Percentiles rank a stretch among this genome's conserved stretches.
Conservation (phyloP, 2,113 vertebrate genomes). For the Lampris megalopsis region DNA sequence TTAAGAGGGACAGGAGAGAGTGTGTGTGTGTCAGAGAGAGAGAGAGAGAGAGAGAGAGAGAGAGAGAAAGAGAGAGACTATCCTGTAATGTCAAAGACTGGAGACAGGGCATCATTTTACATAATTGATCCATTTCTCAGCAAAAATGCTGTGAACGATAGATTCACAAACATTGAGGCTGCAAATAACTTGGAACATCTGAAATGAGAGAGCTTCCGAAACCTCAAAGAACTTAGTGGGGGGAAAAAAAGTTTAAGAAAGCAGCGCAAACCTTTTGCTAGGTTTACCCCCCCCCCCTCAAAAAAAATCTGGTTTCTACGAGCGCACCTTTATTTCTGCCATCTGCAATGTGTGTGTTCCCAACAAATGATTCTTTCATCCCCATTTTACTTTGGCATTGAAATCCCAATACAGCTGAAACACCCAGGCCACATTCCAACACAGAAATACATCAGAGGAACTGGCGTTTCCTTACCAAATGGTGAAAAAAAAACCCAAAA, state of each 20-base stretch:
- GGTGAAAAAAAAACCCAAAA: neutral
- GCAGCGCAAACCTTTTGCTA: neutral
- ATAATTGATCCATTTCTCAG: neutral
- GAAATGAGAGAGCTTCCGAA: neutral
- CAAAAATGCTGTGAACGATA: neutral
- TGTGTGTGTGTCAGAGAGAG: neutral
- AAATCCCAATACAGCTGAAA: slow-evolving; percentile 47
- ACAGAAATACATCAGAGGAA: neutral
- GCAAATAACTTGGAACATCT: slow-evolving; percentile 6
- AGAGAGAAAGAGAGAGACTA: neutral
- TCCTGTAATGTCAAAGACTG: neutral
- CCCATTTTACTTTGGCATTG: neutral
- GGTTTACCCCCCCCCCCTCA: neutral
- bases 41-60: neutral
- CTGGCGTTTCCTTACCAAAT: neutral
- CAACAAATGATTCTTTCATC: slow-evolving; percentile 22
- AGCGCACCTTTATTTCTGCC: neutral
- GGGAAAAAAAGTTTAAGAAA: slow-evolving; percentile 3
- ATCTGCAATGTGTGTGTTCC: slow-evolving; percentile 1
- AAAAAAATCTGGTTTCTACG: neutral
- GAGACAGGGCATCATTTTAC: too few relatives aligned
- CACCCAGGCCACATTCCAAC: neutral
- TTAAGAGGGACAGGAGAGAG: slow-evolving; percentile 15
- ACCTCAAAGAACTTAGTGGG: slow-evolving; percentile 20
- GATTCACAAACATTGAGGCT: slow-evolving; percentile 4